phyloP scores from a whole-genome alignment of 2,113 vertebrate species.

The Dendrocopos noguchii region DNA sequence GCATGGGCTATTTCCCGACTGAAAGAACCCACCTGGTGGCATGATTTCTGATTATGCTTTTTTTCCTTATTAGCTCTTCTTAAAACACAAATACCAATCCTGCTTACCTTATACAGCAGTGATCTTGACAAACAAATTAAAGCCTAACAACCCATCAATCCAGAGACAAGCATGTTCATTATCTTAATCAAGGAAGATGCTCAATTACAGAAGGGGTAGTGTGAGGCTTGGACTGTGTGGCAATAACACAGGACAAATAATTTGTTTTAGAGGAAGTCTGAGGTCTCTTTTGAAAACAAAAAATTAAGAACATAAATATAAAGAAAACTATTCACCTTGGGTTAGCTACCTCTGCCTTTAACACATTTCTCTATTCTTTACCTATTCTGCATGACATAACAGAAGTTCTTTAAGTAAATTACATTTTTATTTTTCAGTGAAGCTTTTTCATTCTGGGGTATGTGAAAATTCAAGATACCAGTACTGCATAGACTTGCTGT shows the following conservation, averaged over 20 bases:
- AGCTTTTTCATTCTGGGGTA: neutral
- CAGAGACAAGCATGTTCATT: neutral
- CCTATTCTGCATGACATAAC: neutral
- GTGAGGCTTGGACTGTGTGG: fast-evolving
- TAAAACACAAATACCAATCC: neutral
- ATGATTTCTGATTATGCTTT: no score
- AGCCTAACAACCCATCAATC: neutral
- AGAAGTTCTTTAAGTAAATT: neutral
- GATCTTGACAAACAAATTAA: neutral
- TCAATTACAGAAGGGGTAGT: neutral
- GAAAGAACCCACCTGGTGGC: neutral
- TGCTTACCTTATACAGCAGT: neutral
- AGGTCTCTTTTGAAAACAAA: neutral
- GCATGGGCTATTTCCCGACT: neutral
- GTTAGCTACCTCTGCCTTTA: neutral
- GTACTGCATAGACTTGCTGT: neutral
- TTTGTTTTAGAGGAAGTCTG: neutral
- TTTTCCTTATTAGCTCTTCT: neutral
- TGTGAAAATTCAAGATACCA: neutral
- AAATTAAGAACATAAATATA: neutral
- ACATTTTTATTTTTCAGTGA: neutral
- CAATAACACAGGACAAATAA: neutral
- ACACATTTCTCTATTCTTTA: neutral
- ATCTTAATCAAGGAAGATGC: neutral
- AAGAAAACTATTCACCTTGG: neutral